Evolutionary conservation across 92 coral and sea anemone species (phyloP), one percentile per base, ranked within the genome.

Genomic region (Heliopora coerulea): DNA sequence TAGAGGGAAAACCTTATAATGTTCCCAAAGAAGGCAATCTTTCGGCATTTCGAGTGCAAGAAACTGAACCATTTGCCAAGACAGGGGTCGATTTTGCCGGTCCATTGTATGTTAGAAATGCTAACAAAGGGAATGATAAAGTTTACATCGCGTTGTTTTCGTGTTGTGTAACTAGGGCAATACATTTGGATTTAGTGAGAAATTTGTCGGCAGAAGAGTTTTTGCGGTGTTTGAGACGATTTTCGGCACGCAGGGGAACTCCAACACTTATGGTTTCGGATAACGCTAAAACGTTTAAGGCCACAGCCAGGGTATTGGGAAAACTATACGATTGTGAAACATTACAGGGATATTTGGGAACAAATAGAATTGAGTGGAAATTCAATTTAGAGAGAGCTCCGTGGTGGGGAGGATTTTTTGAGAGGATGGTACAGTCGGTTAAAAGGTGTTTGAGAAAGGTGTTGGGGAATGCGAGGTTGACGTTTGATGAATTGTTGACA

Each of bases 41-140:
- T 54, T 81, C 86, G 35, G 78, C 26, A 32, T 82, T 76, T 42
- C 46, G 82, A 64, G 82, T 75, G 13, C 75, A 42, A 20, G 42
- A 78, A 54, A 54, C 49, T 0, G 56, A 46, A 59, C 83, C 86
- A 30, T 81, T 77, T 35, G 42, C 83, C 15, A 63, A 35, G 69
- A 33, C 37, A 61, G 82, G 85, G 3, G 73, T 74, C 0, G 85
- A 81, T 37, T 77, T 82, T 28, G 85, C 75, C 29, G 85, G 85
- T 0, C 85, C 85, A 8, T 35, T 81, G 66, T 81, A 74, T 34
- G 28, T 59, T 10, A 61, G 73, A 60, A n/a, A 39, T 4, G 49
- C 15, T 0, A 21, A 46, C 26, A 65, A 29, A 8, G 65, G 33
- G 27, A 68, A 26, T 69, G 31, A 18, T 13, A 73, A 73, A 41